Evolutionary conservation across 2,113 vertebrate species (phyloP), one percentile per base, ranked within the genome.

Genomic region (Eupsittula cactorum): DNA sequence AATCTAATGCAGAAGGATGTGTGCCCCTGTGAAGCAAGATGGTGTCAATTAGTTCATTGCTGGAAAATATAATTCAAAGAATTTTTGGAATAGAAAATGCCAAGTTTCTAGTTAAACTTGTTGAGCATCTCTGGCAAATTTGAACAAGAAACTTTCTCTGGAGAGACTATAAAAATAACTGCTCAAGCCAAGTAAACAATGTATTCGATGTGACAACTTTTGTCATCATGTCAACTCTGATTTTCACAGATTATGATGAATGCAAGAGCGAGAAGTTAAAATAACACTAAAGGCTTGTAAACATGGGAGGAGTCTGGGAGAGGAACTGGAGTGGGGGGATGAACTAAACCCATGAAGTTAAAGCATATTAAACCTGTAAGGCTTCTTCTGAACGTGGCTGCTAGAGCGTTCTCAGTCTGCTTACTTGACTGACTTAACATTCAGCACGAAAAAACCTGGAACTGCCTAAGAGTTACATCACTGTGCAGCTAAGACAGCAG

Each of bases 101-200:
- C 91, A 97, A 93, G 73, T 83, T 92, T 92, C 86, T 91, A 52
- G 76, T 86, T 95, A 78, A 95, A 96, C 63, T 90, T 97, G 78
- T 93, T 92, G 88, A 94, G 57, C 93, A 95, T 91, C 81, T 88
- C 63, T 94, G 87, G 89, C 92, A 95, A 92, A 86, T 80, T 46
- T 88, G 89, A 95, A 81, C 76, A 87, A 82, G 69, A 86, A 92
- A 87, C 83, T 93, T 93, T 94, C 95, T 95, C 88, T 68, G 46
- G 65, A 92, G 93, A 89, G 19, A 16, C 53, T 82, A 82, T 87
- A 86, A 96, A 96, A 97, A 92, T 88, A 86, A 79, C 86, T 70
- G 33, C 47, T 86, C 59, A 52, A 94, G 91, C 88, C 83, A 95
- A 96, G 81, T 89, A 93, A 95, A 92, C 90, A 87, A 86, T 92